These are phyloP conservation scores for Leptatherina wallacei DNA, from an alignment of 2,797 vertebrate genomes.

Conservation along the genomic window DNA sequence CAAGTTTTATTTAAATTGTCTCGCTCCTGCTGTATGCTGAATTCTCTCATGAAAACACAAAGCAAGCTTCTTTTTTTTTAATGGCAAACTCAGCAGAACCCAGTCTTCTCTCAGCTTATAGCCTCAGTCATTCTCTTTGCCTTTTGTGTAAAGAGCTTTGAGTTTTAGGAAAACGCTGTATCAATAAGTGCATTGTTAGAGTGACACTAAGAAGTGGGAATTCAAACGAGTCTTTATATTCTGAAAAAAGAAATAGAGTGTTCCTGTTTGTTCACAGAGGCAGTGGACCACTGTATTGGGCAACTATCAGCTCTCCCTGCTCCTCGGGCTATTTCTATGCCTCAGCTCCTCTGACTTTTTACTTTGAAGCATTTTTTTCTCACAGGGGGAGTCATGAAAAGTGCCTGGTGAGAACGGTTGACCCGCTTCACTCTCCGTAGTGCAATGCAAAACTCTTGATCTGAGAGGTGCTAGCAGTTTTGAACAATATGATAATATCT, in stretches of 20 bases:
- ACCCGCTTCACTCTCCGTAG: slow-evolving; percentile 71
- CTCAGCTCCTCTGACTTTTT: slow-evolving; percentile 38
- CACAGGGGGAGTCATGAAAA: slow-evolving; percentile 65
- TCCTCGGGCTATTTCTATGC: slow-evolving; percentile 57
- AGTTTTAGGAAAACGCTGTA: slow-evolving; percentile 64
- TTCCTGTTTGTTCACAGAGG: slow-evolving; percentile 58
- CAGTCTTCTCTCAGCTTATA: slow-evolving; percentile 65
- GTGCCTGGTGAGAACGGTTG: slow-evolving; percentile 68
- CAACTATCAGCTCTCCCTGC: slow-evolving; percentile 57
- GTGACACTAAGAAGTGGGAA: slow-evolving; percentile 66
- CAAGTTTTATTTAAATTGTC: slow-evolving; percentile 59
- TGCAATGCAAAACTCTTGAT: slow-evolving; percentile 73
- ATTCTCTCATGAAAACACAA: slow-evolving; percentile 61
- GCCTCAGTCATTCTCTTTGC: slow-evolving; percentile 55
- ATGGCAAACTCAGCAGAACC: slow-evolving; percentile 74
- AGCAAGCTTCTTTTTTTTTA: slow-evolving; percentile 47
- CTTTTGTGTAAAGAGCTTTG: slow-evolving; percentile 73
- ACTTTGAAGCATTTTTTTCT: slow-evolving; percentile 51
- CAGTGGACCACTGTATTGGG: slow-evolving; percentile 42
- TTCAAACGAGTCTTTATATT: slow-evolving; percentile 61
- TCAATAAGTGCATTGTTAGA: slow-evolving; percentile 75
- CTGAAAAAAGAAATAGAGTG: slow-evolving; percentile 43
- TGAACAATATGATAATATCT: slow-evolving; percentile 68
- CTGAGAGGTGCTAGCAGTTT: slow-evolving; percentile 62
- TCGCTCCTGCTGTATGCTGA: slow-evolving; percentile 44